Conservation (phyloP, 1,140 invertebrate genomes). For the Solenopsis invicta region DNA sequence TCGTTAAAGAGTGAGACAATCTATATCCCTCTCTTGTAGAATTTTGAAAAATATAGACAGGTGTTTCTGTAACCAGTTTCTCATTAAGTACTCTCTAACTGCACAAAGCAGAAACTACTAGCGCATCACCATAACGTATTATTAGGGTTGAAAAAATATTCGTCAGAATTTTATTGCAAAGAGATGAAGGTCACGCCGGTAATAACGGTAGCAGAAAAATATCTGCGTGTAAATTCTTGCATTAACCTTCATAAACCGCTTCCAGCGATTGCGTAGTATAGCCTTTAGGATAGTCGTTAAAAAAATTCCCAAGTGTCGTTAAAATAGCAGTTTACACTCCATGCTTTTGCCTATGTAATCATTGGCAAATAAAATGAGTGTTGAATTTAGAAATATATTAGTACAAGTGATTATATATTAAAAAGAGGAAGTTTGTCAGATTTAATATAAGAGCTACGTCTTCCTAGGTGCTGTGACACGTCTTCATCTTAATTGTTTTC, state of each 20-base stretch:
- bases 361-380: background rate
- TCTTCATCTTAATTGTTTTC: background rate
- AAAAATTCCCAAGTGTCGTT: background rate
- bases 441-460: background rate
- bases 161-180: background rate
- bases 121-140: background rate
- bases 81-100: too few species aligned
- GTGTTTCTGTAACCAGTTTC: too few species aligned
- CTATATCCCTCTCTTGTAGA: too few species aligned
- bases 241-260: constrained; percentile 13
- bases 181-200: background rate
- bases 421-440: background rate
- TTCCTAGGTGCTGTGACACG: too few species aligned
- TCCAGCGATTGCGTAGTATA: background rate
- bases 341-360: background rate
- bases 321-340: background rate
- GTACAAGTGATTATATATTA: background rate
- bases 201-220: constrained; percentile 13
- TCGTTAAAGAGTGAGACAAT: too few species aligned
- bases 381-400: background rate
- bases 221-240: background rate
- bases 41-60: too few species aligned
- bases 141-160: background rate
- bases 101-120: background rate
- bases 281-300: background rate